Conservation (phyloP, 2,888 invertebrate genomes). For the Perithous albicinctus region DNA sequence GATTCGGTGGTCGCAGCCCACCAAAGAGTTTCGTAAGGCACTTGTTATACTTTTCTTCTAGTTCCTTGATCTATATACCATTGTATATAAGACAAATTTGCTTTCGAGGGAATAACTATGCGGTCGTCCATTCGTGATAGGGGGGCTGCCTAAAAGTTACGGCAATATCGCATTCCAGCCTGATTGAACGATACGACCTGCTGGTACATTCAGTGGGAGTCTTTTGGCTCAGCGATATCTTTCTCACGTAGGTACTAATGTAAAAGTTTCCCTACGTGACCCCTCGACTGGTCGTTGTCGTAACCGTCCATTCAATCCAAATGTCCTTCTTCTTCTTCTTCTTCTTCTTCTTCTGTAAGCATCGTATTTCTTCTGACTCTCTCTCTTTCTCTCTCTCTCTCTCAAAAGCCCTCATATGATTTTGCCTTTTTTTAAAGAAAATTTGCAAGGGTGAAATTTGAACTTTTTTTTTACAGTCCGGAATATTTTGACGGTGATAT, state of each 20-base stretch:
- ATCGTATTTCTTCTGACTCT: no score
- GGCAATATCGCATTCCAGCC: slow-evolving; percentile 16
- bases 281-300: not conserved
- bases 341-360: no score
- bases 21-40: not conserved
- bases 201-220: not conserved
- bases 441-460: no score
- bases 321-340: not conserved
- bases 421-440: no score
- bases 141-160: slow-evolving; percentile 7
- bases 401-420: no score
- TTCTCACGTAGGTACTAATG: not conserved
- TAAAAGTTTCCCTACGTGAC: slow-evolving; percentile 2
- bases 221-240: not conserved
- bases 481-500: no score
- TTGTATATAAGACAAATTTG: slow-evolving; percentile 14
- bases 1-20: no score
- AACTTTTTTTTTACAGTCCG: no score
- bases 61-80: not conserved
- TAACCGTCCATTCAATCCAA: slow-evolving; percentile 10
- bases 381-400: no score
- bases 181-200: slow-evolving; percentile 48
- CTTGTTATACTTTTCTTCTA: no score
- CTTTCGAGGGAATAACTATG: slow-evolving; percentile 26
- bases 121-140: slow-evolving; percentile 35